Evolutionary conservation across 1,140 invertebrate genomes (phyloP), one percentile per base, ranked within the genome.

Genomic region (Stenopsyche tienmushanensis): DNA sequence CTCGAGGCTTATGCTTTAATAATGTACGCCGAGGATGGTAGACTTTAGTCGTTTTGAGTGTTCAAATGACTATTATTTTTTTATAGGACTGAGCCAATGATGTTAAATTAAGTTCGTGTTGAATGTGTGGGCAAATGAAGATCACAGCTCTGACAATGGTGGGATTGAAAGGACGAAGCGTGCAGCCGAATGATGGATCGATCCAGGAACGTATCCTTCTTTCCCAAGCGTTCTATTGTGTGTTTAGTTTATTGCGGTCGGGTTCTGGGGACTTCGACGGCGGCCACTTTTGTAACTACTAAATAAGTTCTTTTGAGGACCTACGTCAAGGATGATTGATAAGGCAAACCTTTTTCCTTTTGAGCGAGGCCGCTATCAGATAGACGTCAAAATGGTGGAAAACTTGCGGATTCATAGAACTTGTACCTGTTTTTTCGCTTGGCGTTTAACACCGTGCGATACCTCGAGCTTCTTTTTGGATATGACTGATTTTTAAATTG

Each of bases 241-340:
- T 34, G 29, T 34, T 34, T 34, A 34, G 29, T 34, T 34, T 34
- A 34, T 34, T 34, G 29, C 29, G 29, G 29, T 34, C 29, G 13
- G 29, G 13, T 5, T n/a, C n/a, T n/a, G n/a, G n/a, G n/a, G n/a
- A n/a, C n/a, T n/a, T n/a, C 15, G 21, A 3, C 13, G 47, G 52
- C 50, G 50, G 25, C 52, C 52, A 57, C 39, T 57, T 57, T 42
- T 57, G 18, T 57, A 21, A 57, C 15, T 57, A 42, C 42, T 57
- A 57, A 57, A 57, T 57, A 42, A 57, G 54, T 42, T 57, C 54
- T 21, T 53, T 24, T 57, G 23, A 57, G 54, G 54, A 42, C 39
- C 39, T 57, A 21, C 39, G 54, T 57, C 54, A 57, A 20, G 54
- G 15, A 57, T 57, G 54, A 57, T 57, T 57, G 54, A 57, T 57